Base-by-base conservation (phyloP, 2,113 vertebrate species). In the Oryctolagus cuniculus region DNA sequence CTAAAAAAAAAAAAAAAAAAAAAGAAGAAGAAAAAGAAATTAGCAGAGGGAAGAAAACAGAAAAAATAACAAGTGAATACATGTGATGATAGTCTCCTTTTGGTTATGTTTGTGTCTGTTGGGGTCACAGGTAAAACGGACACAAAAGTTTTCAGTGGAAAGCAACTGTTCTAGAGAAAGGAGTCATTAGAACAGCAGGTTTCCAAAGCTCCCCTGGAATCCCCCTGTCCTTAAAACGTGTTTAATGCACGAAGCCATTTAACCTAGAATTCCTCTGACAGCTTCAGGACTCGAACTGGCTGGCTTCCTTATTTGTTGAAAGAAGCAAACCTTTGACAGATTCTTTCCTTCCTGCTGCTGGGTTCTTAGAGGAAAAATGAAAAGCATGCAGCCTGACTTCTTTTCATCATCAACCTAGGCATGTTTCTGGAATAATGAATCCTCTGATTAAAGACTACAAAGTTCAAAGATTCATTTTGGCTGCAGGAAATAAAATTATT, bases 381-480 rank as follows among this genome's bases (percentile, higher is more conserved):
- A 74, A 70, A 73, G 25, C 74, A 67, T 95, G 69, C 75, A 94
- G 55, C 11, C 92, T 89, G 66, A 83, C 91, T 44, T 44, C 84
- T 93, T 97, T 97, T 94, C 96, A 95, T 95, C 91, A 85, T 72
- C 98, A 97, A 94, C 92, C 19, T 38, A 49, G 51, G 7, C 63
- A 92, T 93, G 91, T 89, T 95, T 95, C 87, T 87, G 73, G 67
- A 95, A 95, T 97, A 97, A 87, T 85, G 94, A 91, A 87, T 82
- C 84, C 84, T 94, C 75, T 55, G 69, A 92, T 95, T 97, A 93
- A 81, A 96, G 94, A 93, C 91, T 22, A 51, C 58, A 38, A n/a
- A 93, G 73, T 95, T 97, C 86, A 97, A 98, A 97, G 61, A 77
- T 36, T 98, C 70, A 0, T 8, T 96, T 82, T 96, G 95, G 36